phyloP scores from a whole-genome alignment of 2,888 invertebrate genomes.

The Ectemnius continuus region DNA sequence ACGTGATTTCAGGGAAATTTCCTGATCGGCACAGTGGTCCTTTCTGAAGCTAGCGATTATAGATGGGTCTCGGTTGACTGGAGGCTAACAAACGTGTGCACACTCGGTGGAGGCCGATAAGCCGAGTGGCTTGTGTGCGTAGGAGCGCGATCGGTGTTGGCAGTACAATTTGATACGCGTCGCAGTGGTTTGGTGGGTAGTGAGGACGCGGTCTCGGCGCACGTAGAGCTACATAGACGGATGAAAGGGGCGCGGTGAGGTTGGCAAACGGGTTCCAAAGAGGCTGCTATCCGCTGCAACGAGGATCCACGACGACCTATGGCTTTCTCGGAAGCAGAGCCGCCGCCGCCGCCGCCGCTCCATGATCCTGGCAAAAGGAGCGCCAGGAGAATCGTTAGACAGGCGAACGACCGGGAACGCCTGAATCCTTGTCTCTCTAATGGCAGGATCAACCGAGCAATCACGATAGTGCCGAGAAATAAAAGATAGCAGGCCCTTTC shows the following conservation, averaged over 20 bases:
- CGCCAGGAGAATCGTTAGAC: not conserved
- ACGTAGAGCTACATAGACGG: constrained; percentile 6
- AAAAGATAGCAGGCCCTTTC: too few species aligned
- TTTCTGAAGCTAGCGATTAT: too few species aligned
- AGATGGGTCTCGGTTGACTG: constrained; percentile 3
- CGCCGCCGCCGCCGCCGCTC: not conserved
- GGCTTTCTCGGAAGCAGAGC: constrained; percentile 4
- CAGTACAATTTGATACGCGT: constrained; percentile 42
- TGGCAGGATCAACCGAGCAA: too few species aligned
- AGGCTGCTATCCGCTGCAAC: not conserved
- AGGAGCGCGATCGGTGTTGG: constrained; percentile 30
- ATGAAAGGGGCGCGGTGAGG: constrained; percentile 23
- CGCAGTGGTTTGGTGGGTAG: not conserved
- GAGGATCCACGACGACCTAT: constrained; percentile 9
- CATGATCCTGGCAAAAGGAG: constrained; percentile 8
- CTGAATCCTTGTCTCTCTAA: too few species aligned
- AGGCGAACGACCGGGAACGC: too few species aligned
- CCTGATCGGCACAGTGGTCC: too few species aligned
- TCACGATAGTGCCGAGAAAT: too few species aligned
- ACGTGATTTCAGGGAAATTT: too few species aligned
- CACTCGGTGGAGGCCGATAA: not conserved
- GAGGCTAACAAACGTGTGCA: constrained; percentile 2
- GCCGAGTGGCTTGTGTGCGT: not conserved
- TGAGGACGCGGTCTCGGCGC: not conserved
- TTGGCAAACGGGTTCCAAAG: constrained; percentile 17